These are phyloP conservation scores for Trididemnum clinides DNA, from an alignment of 23 tunicate species.

Conservation along the genomic window DNA sequence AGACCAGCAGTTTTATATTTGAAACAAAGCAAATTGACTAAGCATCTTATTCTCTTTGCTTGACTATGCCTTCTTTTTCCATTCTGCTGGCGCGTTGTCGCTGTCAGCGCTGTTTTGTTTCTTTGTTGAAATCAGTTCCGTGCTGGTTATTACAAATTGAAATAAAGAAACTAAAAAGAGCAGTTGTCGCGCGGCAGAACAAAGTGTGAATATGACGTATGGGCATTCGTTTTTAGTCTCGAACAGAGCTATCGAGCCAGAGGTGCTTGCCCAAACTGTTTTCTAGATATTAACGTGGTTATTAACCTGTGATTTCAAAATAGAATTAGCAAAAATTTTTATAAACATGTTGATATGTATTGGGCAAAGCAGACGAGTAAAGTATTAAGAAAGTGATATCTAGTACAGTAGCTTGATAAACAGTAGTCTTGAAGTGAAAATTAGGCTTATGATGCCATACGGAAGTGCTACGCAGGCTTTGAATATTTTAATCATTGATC, in stretches of 20 bases:
- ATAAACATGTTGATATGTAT: no score
- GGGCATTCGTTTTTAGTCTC: conserved; percentile 62
- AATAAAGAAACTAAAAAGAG: conserved; percentile 28
- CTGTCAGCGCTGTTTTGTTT: conserved; percentile 56
- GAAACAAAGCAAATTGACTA: not conserved
- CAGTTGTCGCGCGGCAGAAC: conserved; percentile 24
- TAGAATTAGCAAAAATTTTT: no score
- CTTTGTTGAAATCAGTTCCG: conserved; percentile 32
- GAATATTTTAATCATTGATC: no score
- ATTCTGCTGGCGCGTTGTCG: not conserved
- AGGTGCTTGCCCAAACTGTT: conserved; percentile 55
- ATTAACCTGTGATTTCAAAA: no score
- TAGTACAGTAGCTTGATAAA: no score
- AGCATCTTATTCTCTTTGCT: not conserved
- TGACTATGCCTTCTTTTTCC: not conserved
- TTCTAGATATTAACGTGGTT: not conserved
- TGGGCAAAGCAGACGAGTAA: no score
- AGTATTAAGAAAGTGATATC: no score
- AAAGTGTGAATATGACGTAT: conserved; percentile 52
- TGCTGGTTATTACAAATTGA: conserved; percentile 30
- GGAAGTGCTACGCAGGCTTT: conserved; percentile 16
- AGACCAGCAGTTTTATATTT: not conserved
- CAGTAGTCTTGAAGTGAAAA: no score
- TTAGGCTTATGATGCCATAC: no score
- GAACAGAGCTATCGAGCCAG: conserved; percentile 47